Evolutionary conservation across 2,797 vertebrate genomes (phyloP), one percentile per base, ranked within the genome.

Genomic region (Phrynocephalus forsythii): DNA sequence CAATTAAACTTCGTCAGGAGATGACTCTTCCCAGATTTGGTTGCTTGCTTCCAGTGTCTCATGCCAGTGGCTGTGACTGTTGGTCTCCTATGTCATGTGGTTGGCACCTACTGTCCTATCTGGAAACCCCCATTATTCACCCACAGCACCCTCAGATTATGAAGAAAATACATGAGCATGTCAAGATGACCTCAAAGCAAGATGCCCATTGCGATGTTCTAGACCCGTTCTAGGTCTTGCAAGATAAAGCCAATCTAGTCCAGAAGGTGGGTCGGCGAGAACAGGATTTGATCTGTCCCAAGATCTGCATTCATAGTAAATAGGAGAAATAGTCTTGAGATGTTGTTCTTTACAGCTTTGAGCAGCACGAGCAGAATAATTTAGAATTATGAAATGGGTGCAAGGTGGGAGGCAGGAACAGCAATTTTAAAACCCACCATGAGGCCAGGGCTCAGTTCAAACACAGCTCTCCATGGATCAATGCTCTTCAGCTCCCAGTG

Each of bases 121-220:
- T 60, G 71, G 86, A 82, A 87, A 77, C 18, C 60, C 86, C 71
- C 60, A 16, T 78, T 77, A 69, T 78, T 87, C 73, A 69, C 38
- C 3, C 3, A 1, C 24, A 11, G 15, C 22, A 16, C 10, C 5
- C 0, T 28, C 6, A 26, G 18, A 6, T 26, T 26, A 20, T n/a
- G 22, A 52, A 48, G 78, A 67, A 52, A 22, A 52, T 1, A 1
- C 5, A 44, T 82, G 6, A 18, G 56, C 30, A 24, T 26, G n/a
- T 26, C 22, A 79, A 80, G 10, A 8, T 7, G 15, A 86, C 38
- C 30, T 0, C 11, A 20, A 68, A 13, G 63, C 52, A 72, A 69
- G 5, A 26, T 56, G 80, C 18, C 67, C 8, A 20, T 76, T 22
- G 0, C 5, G 26, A 26, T 69, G n/a, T 52, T 60, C 63, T 28